phyloP scores from a whole-genome alignment of 2,888 invertebrate species.

The Heteromyza rotundicornis region DNA sequence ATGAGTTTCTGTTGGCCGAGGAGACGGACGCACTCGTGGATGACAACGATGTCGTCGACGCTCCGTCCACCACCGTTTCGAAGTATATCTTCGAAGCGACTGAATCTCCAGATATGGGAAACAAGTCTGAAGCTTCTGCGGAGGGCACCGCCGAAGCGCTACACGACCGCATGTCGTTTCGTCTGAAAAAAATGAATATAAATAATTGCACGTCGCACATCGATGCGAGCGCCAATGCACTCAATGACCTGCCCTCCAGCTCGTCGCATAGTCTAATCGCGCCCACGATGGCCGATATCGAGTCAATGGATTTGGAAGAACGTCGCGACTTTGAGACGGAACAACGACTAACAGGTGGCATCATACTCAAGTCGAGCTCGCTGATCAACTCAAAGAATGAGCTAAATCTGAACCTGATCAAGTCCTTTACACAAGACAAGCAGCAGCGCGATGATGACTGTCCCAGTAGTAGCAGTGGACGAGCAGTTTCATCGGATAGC shows the following conservation, averaged over 20 bases:
- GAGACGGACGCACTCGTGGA: constrained; percentile 27
- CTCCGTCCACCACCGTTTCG: background rate
- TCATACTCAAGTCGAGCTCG: constrained; percentile 56
- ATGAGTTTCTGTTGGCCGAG: constrained; percentile 57
- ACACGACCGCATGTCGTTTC: constrained; percentile 54
- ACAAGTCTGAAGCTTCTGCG: constrained; percentile 35
- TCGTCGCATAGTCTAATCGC: constrained; percentile 11
- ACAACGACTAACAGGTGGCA: constrained; percentile 59
- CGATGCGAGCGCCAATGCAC: constrained; percentile 5
- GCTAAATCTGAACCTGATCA: constrained; percentile 59
- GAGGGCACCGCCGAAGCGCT: constrained; percentile 35
- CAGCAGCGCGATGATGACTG: constrained; percentile 43
- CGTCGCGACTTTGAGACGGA: constrained; percentile 61
- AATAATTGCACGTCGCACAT: constrained; percentile 31
- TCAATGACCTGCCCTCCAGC: constrained; percentile 15
- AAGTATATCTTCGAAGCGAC: background rate
- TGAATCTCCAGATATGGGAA: constrained; percentile 14
- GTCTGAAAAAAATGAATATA: constrained; percentile 56
- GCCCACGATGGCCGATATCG: constrained; percentile 50
- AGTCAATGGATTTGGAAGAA: constrained; percentile 62
- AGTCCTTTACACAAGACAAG: constrained; percentile 32
- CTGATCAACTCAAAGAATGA: constrained; percentile 56
- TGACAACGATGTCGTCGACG: background rate
- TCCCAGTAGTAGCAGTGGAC: constrained; percentile 47
- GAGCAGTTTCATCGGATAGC: constrained; percentile 57